Evolutionary conservation across 2,888 invertebrate genomes (phyloP).

Genomic region (Oegoconia quadripuncta): DNA sequence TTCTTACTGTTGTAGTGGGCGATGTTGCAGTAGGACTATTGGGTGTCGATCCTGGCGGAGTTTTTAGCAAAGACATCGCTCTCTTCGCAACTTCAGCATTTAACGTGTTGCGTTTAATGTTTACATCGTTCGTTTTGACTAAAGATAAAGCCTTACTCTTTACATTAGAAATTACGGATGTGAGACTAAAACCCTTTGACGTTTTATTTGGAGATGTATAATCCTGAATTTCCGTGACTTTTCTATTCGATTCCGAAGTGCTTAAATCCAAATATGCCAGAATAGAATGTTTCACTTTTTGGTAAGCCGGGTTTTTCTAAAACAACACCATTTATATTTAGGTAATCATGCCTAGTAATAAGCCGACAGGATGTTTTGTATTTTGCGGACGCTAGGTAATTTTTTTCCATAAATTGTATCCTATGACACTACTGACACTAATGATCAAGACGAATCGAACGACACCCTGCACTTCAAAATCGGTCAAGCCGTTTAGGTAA

Average conservation of each 20-base stretch:
- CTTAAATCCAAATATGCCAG: conserved; percentile 63
- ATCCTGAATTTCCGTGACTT: conserved; percentile 30
- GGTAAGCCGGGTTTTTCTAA: conserved; percentile 71
- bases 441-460: too few relatives aligned
- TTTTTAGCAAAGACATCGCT: conserved; percentile 48
- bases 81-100: conserved; percentile 47
- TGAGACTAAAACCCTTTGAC: conserved; percentile 49
- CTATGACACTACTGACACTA: too few relatives aligned
- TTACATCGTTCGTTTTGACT: conserved; percentile 59
- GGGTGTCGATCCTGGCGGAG: conserved; percentile 51
- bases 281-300: conserved; percentile 65
- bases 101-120: conserved; percentile 32
- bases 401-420: too few relatives aligned
- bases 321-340: too few relatives aligned
- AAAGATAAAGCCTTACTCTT: conserved; percentile 75
- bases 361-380: too few relatives aligned
- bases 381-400: too few relatives aligned
- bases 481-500: too few relatives aligned
- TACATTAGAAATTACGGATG: conserved; percentile 72
- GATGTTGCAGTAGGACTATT: conserved; percentile 34
- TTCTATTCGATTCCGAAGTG: conserved; percentile 35
- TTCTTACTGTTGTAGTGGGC: neutral
- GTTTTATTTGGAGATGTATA: conserved; percentile 52
- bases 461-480: too few relatives aligned
- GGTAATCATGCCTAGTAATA: too few relatives aligned